A percentile compares a stretch with the other conserved stretches of the same genome.
These are phyloP conservation scores for Hyperoplus immaculatus DNA, from an alignment of 2,797 vertebrate species.

Conservation along the genomic window DNA sequence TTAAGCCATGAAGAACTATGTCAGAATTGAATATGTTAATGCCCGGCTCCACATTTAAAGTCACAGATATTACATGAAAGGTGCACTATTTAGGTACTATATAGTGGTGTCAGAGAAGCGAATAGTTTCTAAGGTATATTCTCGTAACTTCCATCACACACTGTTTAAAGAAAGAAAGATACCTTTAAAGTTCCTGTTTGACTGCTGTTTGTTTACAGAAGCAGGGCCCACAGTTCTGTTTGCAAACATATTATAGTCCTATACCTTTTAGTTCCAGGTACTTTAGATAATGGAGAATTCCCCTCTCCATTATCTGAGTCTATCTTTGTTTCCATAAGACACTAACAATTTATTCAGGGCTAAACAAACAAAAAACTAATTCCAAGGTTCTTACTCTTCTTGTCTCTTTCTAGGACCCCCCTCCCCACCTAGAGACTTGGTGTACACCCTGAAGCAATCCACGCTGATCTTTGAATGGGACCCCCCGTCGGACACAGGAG, in stretches of 20 bases:
- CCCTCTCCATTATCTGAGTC: neutral
- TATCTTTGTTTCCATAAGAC: neutral
- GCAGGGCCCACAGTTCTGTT: no score
- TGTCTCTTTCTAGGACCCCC: conserved; percentile 86
- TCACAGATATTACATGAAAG: neutral
- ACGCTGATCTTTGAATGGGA: conserved; percentile 92
- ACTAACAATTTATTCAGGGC: neutral
- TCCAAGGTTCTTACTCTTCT: neutral
- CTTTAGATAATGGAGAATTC: neutral
- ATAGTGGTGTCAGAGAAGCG: no score
- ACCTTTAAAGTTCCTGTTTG: no score
- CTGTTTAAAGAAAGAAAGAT: no score
- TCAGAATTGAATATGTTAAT: neutral
- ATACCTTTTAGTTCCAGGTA: no score
- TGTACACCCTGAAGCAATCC: conserved; percentile 91
- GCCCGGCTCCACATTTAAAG: neutral
- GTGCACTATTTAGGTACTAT: neutral
- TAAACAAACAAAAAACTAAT: no score
- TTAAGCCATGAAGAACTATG: neutral
- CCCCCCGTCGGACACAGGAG: conserved; percentile 87
- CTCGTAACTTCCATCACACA: no score
- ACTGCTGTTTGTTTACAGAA: no score
- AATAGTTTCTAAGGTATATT: no score
- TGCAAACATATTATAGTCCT: no score
- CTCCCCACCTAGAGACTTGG: conserved; percentile 90